Evolutionary conservation across 2,888 invertebrate species (phyloP).

Genomic region (Sabatieria punctata): DNA sequence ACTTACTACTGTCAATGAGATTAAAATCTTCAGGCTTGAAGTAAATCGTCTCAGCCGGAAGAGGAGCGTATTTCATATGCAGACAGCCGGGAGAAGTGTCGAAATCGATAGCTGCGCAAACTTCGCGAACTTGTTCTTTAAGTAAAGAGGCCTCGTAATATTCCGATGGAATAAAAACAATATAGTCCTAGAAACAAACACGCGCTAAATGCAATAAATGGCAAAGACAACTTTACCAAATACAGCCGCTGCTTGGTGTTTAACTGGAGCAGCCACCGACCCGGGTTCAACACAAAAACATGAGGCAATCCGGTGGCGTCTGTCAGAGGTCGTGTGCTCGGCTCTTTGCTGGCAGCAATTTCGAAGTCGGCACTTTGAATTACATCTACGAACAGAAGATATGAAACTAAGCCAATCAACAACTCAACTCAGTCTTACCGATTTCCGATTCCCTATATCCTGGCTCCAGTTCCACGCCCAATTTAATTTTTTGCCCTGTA

Average conservation of each 20-base stretch:
- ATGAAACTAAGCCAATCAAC: too few species aligned
- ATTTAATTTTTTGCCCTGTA: constrained; percentile 54
- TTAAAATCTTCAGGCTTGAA: too few species aligned
- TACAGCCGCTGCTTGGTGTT: constrained; percentile 62
- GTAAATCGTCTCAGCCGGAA: too few species aligned
- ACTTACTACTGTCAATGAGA: too few species aligned
- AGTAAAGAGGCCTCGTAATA: constrained; percentile 85
- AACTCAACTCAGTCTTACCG: too few species aligned
- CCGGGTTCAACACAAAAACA: constrained; percentile 80
- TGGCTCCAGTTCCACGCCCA: constrained; percentile 51
- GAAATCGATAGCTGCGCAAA: constrained; percentile 45
- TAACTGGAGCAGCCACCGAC: constrained; percentile 68
- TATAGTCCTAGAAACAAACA: constrained; percentile 56
- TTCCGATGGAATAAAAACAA: constrained; percentile 83
- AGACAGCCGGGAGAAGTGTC: constrained; percentile 51
- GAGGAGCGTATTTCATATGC: constrained; percentile 65
- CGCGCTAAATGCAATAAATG: neutral
- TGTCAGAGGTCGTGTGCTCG: constrained; percentile 37
- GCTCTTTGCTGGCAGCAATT: constrained; percentile 43
- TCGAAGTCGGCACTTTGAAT: constrained; percentile 21
- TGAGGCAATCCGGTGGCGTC: constrained; percentile 10
- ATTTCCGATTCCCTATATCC: constrained; percentile 55
- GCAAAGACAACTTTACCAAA: constrained; percentile 44
- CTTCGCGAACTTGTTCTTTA: constrained; percentile 60
- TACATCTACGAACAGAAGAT: neutral